Evolutionary conservation across 2,888 invertebrate genomes (phyloP), one percentile per base, ranked within the genome.

Genomic region (Caenorhabditis sp.): DNA sequence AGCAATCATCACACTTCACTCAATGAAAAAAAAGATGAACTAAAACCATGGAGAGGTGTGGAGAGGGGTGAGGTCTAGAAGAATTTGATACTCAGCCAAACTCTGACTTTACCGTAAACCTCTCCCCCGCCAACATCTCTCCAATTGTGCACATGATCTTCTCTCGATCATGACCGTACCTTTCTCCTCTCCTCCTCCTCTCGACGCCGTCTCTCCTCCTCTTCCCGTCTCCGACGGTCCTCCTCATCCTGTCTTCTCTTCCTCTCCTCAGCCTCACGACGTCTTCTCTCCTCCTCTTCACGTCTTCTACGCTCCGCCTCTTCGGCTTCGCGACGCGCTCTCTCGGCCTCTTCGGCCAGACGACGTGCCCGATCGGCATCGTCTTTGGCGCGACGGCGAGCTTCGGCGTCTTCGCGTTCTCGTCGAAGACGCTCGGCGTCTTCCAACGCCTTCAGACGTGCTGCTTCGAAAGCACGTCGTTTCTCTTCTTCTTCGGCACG

Each of bases 321-420:
- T 61, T 92, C 92, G 8, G 86, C 87, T 16, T 82, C 90, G 19
- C 89, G 80, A 44, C 90, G 82, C 8, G 87, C 82, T 3, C 90
- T 75, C 35, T 90, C 88, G 5, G 85, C 89, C 58, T 91, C 91
- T 44, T 90, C 91, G 14, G 85, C 90, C 12, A 88, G 88, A 8
- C 88, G 77, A n/a, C 92, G 70, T 31, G 84, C 77, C 3, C 92
- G 66, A 26, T 90, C 91, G 1, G 85, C 90, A 22, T 92, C 92
- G 26, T 90, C 91, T 22, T 85, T 87, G 7, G 85, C 86, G 10
- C 89, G 68, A 0, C 91, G 80, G 19, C 88, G 87, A 8, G 88
- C 89, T 64, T 92, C 92, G n/a, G 92, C 92, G 10, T 88, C 91
- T 80, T 91, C 92, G 22, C 92, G 87, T 28, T 90, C 90, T 4